phyloP scores from a whole-genome alignment of 2,797 vertebrate species.

The Denticeps clupeoides region DNA sequence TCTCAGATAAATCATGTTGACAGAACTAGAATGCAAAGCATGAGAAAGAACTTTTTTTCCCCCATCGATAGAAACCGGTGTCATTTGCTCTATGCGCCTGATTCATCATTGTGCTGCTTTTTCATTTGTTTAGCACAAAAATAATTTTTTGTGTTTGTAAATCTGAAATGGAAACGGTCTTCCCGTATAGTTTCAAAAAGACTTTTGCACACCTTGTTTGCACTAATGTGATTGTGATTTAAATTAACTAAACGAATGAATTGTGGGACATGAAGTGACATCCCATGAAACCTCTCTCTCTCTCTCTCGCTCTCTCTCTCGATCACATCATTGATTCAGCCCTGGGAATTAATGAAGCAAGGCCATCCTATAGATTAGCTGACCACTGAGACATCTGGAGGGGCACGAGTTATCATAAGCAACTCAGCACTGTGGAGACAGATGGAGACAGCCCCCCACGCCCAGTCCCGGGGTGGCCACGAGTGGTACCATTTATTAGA shows the following conservation, averaged over 20 bases:
- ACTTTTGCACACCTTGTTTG: no score
- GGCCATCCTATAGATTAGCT: slow-evolving; percentile 10
- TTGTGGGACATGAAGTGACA: neutral
- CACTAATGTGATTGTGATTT: neutral
- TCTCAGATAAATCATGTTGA: slow-evolving; percentile 23
- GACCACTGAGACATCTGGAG: slow-evolving; percentile 13
- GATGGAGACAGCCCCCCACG: neutral
- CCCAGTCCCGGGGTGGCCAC: neutral
- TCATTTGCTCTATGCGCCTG: neutral
- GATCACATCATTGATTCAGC: slow-evolving; percentile 2
- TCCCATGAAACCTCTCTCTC: neutral
- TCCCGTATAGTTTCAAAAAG: no score
- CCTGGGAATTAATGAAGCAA: slow-evolving; percentile 8
- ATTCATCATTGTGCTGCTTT: neutral
- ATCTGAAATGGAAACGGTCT: no score
- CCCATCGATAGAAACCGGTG: neutral
- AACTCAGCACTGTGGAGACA: slow-evolving; percentile 9
- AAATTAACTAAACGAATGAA: neutral
- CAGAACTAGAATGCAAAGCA: slow-evolving; percentile 20
- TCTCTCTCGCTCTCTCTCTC: neutral
- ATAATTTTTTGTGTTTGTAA: neutral
- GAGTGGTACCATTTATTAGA: neutral
- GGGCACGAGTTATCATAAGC: slow-evolving; percentile 10
- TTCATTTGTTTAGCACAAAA: neutral
- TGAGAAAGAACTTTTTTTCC: neutral